Conservation (phyloP, 2,113 vertebrate species). For the Nothocercus julius region DNA sequence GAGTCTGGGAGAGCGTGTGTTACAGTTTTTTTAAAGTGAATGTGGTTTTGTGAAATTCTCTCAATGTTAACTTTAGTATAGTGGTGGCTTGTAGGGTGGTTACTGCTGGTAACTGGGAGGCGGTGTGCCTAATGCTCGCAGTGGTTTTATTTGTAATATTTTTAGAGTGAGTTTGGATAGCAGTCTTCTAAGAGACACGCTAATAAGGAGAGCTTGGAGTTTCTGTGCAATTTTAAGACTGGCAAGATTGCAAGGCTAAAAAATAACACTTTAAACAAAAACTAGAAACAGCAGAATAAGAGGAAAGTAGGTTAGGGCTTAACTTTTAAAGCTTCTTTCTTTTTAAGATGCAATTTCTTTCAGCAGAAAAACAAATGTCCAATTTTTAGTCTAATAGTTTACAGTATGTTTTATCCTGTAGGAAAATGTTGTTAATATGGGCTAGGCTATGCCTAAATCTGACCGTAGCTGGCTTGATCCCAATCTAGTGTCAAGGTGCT, state of each 20-base stretch:
- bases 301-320: not conserved
- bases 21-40: conserved; percentile 40
- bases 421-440: not conserved
- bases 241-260: conserved; percentile 63
- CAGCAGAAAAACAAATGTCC: not conserved
- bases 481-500: not conserved
- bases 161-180: conserved; percentile 64
- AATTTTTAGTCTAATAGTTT: not conserved
- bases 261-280: conserved; percentile 60
- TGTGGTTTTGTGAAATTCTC: not conserved
- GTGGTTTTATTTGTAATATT: conserved; percentile 67
- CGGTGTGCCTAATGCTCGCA: conserved; percentile 40
- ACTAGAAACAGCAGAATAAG: not conserved
- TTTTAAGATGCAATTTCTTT: not conserved
- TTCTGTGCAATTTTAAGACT: conserved; percentile 51
- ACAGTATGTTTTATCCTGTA: not conserved
- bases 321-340: not conserved
- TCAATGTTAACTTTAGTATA: conserved; percentile 31
- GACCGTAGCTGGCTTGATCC: not conserved
- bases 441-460: not conserved
- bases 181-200: conserved; percentile 34
- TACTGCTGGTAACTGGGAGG: conserved; percentile 54
- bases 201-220: conserved; percentile 28
- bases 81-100: not conserved
- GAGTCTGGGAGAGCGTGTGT: not conserved